Evolutionary conservation across 2,888 invertebrate species (phyloP).

Genomic region (Drosophila lutescens): DNA sequence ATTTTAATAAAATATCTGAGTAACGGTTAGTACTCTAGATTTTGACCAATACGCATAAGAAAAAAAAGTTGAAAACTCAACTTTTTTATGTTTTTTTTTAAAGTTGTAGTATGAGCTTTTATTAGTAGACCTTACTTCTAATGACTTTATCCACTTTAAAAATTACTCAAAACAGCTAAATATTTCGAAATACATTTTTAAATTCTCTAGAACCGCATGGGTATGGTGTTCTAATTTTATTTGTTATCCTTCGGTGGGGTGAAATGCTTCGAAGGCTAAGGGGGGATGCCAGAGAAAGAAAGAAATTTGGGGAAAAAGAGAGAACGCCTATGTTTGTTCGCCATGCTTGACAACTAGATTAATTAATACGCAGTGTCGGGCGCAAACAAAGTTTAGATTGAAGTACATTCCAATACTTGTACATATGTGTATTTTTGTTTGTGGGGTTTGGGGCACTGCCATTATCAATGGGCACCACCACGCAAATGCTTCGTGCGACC

Average conservation of each 20-base stretch:
- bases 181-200: not conserved
- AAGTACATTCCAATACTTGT: conserved; percentile 32
- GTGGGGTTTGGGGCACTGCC: conserved; percentile 4
- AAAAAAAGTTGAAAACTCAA: not conserved
- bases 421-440: conserved; percentile 2
- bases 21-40: not conserved
- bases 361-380: conserved; percentile 36
- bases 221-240: not conserved
- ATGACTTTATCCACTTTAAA: not conserved
- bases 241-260: not conserved
- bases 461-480: conserved; percentile 42
- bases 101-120: too few species aligned
- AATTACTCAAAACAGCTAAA: not conserved
- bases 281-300: not conserved
- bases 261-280: not conserved
- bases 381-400: conserved; percentile 42
- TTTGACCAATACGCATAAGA: not conserved
- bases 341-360: conserved; percentile 71
- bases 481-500: conserved; percentile 49
- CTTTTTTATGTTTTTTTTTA: too few species aligned
- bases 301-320: not conserved
- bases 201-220: not conserved
- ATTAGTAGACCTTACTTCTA: not conserved
- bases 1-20: not conserved
- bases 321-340: conserved; percentile 29